Conservation (phyloP, 2,797 vertebrate genomes). For the Novumbra hubbsi region DNA sequence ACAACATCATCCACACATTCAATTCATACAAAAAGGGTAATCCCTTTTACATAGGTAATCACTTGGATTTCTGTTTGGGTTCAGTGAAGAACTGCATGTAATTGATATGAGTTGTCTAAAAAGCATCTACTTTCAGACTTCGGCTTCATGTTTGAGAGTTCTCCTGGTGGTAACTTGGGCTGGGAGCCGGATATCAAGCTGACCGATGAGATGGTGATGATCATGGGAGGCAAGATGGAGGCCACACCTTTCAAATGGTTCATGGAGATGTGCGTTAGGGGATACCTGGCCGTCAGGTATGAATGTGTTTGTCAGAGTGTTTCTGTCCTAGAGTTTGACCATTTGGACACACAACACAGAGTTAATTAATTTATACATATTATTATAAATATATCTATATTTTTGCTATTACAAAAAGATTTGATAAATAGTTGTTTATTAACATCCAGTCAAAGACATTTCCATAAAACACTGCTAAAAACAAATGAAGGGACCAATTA, state of each 20-base stretch:
- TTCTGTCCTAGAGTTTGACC: not conserved
- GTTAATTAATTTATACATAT: too few species aligned
- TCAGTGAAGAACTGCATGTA: not conserved
- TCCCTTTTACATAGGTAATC: not conserved
- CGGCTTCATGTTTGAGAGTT: slow-evolving; percentile 99
- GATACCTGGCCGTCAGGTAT: slow-evolving; percentile 94
- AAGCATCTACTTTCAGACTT: slow-evolving; percentile 60
- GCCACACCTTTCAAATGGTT: slow-evolving; percentile 98
- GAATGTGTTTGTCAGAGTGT: slow-evolving; percentile 23
- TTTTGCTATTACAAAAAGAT: too few species aligned
- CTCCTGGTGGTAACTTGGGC: slow-evolving; percentile 93
- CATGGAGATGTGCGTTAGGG: slow-evolving; percentile 98
- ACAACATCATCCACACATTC: not conserved
- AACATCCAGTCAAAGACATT: too few species aligned
- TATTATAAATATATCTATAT: not conserved
- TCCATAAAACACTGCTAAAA: too few species aligned
- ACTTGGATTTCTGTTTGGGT: not conserved
- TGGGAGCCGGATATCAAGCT: slow-evolving; percentile 98
- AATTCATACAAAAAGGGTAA: too few species aligned
- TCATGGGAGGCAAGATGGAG: slow-evolving; percentile 99
- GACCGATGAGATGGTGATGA: slow-evolving; percentile 99
- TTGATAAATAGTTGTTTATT: too few species aligned
- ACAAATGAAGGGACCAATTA: too few species aligned
- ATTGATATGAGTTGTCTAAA: not conserved
- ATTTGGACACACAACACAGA: too few species aligned